A percentile compares a stretch with the other conserved stretches of the same genome.
Conservation (phyloP, 1,140 invertebrate genomes). For the Scaptomyza hsui region DNA sequence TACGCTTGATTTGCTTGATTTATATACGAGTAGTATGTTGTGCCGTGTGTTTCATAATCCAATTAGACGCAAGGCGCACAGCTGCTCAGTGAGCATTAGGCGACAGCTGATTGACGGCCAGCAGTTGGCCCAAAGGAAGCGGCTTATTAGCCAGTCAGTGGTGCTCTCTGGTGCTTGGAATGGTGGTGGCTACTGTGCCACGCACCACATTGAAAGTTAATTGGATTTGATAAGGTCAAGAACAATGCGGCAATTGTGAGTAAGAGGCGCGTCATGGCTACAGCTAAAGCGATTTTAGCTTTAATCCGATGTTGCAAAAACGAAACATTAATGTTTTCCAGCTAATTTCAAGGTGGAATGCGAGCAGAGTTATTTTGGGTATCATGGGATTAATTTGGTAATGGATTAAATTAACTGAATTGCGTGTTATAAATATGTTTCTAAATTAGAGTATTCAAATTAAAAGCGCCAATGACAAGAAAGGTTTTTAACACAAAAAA, state of each 20-base stretch:
- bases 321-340: neutral
- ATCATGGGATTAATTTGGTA: conserved; percentile 13
- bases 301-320: conserved; percentile 23
- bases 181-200: conserved; percentile 62
- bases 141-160: conserved; percentile 64
- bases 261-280: conserved; percentile 33
- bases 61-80: conserved; percentile 55
- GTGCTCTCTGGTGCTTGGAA: conserved; percentile 17
- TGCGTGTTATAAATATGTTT: neutral
- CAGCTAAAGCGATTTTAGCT: conserved; percentile 23
- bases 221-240: conserved; percentile 79
- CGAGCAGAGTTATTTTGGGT: neutral
- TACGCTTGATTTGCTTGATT: conserved; percentile 40
- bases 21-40: too few relatives aligned
- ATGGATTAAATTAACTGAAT: conserved; percentile 6
- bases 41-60: conserved; percentile 72
- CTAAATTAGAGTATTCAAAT: neutral
- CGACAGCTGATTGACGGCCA: conserved; percentile 77
- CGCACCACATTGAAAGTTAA: conserved; percentile 67
- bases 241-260: conserved; percentile 50
- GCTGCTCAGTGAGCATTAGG: conserved; percentile 53
- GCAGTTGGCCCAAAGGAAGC: conserved; percentile 60
- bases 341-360: conserved; percentile 23
- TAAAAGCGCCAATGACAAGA: neutral
- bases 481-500: too few relatives aligned